Conservation (phyloP, 2,113 vertebrate species). For the Sitta europaea region DNA sequence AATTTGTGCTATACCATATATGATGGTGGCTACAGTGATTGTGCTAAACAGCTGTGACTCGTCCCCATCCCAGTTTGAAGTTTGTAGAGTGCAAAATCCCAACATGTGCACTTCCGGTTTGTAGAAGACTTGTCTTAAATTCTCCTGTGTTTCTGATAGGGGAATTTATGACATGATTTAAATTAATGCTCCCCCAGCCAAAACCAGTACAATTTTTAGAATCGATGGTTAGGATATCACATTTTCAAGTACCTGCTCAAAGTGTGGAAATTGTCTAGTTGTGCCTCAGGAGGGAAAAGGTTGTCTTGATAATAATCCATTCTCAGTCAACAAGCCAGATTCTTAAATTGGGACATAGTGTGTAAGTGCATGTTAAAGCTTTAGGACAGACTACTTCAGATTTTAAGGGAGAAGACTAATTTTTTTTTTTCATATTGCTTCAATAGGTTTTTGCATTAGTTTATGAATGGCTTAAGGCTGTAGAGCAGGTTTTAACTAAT, state of each 20-base stretch:
- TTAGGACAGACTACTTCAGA: neutral
- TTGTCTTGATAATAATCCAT: neutral
- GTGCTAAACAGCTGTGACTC: neutral
- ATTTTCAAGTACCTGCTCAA: neutral
- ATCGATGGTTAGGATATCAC: neutral
- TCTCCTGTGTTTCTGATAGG: neutral
- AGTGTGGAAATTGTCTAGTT: neutral
- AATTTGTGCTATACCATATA: fast-evolving
- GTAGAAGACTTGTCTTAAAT: neutral
- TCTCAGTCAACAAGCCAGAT: neutral
- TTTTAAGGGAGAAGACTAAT: neutral
- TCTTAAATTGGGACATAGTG: neutral
- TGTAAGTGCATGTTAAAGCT: neutral
- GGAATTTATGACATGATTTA: neutral
- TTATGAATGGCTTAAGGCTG: neutral
- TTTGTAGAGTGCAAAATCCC: neutral
- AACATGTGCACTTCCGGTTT: neutral
- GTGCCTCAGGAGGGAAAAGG: neutral
- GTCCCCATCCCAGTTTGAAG: neutral
- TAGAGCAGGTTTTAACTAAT: neutral
- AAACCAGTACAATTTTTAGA: neutral
- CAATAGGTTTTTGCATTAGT: neutral
- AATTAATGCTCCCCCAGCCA: neutral
- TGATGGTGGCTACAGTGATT: neutral
- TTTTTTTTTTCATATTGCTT: neutral